phyloP scores from a whole-genome alignment of 2,888 invertebrate genomes.

The Thyatira batis region DNA sequence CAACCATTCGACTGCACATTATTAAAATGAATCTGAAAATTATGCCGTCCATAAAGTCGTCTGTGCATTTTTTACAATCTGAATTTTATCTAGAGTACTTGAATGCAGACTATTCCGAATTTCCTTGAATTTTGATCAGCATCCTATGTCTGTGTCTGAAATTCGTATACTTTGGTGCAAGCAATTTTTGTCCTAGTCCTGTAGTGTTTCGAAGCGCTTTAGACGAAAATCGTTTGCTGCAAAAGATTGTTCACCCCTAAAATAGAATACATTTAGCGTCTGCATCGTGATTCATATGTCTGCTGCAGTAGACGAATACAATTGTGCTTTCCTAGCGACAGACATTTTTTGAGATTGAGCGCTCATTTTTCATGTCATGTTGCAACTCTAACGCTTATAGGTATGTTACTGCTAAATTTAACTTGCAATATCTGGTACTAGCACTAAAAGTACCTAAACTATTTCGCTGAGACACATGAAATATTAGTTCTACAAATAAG shows the following conservation, averaged over 20 bases:
- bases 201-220: conserved; percentile 16
- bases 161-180: conserved; percentile 35
- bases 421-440: conserved; percentile 16
- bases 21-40: conserved; percentile 79
- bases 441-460: neutral
- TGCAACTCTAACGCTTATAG: conserved; percentile 29
- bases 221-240: conserved; percentile 36
- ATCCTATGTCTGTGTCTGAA: conserved; percentile 57
- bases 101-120: conserved; percentile 75
- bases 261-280: conserved; percentile 63
- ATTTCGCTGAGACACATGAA: neutral
- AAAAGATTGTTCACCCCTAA: conserved; percentile 56
- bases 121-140: conserved; percentile 81
- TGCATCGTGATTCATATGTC: conserved; percentile 78
- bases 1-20: conserved; percentile 73
- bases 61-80: conserved; percentile 78
- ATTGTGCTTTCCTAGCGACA: conserved; percentile 54
- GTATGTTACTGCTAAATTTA: conserved; percentile 20
- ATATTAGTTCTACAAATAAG: neutral
- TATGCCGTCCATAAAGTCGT: conserved; percentile 66
- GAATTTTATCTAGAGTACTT: conserved; percentile 71
- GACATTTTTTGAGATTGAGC: conserved; percentile 43
- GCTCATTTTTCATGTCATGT: conserved; percentile 46
- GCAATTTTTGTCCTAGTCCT: conserved; percentile 31
- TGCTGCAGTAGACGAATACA: conserved; percentile 76